phyloP scores from a whole-genome alignment of 2,797 vertebrate genomes.

The Enteromius trimaculatus region DNA sequence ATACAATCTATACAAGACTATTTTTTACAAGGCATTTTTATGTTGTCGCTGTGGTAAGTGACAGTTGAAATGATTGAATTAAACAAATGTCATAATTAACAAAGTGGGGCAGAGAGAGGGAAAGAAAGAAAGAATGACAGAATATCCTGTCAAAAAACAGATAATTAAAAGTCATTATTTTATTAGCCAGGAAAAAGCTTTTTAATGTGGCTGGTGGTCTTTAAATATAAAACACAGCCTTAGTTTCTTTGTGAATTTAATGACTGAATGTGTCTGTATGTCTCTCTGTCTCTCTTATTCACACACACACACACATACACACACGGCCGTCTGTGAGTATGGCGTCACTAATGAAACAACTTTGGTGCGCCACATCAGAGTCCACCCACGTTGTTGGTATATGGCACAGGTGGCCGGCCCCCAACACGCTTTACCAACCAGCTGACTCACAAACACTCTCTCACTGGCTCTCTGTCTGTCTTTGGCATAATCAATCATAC shows the following conservation, averaged over 20 bases:
- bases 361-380: constrained; percentile 58
- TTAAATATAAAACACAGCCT: background rate
- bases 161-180: background rate
- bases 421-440: constrained; percentile 47
- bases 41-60: constrained; percentile 44
- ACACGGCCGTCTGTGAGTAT: constrained; percentile 48
- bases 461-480: constrained; percentile 24
- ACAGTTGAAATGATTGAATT: constrained; percentile 54
- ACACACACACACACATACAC: constrained; percentile 34
- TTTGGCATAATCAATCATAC: constrained; percentile 43
- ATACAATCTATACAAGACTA: background rate
- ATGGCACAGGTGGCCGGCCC: constrained; percentile 57
- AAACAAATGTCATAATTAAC: constrained; percentile 48
- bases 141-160: background rate
- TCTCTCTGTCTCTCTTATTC: constrained; percentile 20
- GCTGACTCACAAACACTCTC: constrained; percentile 50
- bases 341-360: constrained; percentile 55
- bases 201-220: constrained; percentile 3
- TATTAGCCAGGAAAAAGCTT: background rate
- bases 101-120: background rate
- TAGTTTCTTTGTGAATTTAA: background rate
- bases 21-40: background rate
- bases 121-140: background rate
- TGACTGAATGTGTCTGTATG: background rate
- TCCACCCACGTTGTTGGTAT: constrained; percentile 61